A percentile compares a stretch with the other conserved stretches of the same genome.
Conservation (phyloP, 2,113 vertebrate species). For the Pomatorhinus ruficollis region DNA sequence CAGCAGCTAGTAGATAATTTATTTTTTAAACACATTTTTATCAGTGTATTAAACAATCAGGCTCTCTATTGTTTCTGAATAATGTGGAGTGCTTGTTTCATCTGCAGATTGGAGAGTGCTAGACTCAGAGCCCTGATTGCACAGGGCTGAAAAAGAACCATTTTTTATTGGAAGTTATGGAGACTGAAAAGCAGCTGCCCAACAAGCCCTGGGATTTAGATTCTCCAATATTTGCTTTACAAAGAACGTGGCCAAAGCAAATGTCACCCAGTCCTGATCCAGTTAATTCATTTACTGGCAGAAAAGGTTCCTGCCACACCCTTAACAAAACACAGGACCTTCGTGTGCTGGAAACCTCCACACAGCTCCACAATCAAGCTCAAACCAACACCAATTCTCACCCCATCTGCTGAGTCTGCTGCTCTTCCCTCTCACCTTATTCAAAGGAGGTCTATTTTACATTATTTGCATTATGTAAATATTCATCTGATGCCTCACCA, state of each 20-base stretch:
- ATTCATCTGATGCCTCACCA: neutral
- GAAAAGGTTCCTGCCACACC: neutral
- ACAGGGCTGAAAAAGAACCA: neutral
- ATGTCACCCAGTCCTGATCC: neutral
- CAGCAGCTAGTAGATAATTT: slow-evolving; percentile 31
- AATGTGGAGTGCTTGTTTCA: slow-evolving; percentile 24
- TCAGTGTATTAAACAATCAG: slow-evolving; percentile 49
- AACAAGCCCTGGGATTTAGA: neutral
- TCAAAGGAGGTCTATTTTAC: neutral
- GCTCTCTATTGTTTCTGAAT: slow-evolving; percentile 36
- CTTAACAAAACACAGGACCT: neutral
- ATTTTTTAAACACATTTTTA: slow-evolving; percentile 61
- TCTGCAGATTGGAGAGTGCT: slow-evolving; percentile 13
- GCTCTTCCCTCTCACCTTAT: neutral
- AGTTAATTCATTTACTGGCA: neutral
- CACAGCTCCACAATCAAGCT: neutral
- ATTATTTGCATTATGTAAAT: neutral
- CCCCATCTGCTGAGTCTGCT: neutral
- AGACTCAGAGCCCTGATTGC: neutral
- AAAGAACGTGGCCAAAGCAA: neutral
- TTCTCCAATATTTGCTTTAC: neutral
- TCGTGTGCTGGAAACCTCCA: neutral
- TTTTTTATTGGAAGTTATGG: neutral
- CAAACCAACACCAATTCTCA: neutral
- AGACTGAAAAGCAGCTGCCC: neutral